Percentiles rank a stretch among this genome's conserved stretches.
Conservation (phyloP, 1,140 invertebrate species). For the Marisa cornuarietis region DNA sequence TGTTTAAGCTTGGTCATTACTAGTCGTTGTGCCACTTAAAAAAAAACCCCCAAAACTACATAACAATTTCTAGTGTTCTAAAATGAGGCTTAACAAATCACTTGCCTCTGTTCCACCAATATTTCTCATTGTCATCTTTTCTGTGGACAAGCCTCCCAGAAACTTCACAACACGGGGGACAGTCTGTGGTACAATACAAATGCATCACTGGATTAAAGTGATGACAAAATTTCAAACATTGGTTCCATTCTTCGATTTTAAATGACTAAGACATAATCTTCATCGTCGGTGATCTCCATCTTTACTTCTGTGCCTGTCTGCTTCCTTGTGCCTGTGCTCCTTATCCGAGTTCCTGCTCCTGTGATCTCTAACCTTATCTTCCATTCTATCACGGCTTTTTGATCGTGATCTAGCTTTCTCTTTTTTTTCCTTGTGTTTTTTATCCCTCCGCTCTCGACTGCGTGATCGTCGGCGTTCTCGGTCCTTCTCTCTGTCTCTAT, state of each 20-base stretch:
- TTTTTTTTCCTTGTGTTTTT: background rate
- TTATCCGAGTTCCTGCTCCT: constrained; percentile 13
- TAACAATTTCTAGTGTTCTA: too few species aligned
- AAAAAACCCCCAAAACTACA: too few species aligned
- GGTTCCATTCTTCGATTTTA: background rate
- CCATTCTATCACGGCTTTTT: background rate
- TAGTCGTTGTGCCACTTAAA: too few species aligned
- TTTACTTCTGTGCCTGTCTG: constrained; percentile 7
- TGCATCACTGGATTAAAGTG: too few species aligned
- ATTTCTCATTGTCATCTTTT: too few species aligned
- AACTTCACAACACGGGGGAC: too few species aligned
- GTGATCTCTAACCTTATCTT: background rate
- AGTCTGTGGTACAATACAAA: too few species aligned
- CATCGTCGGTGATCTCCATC: background rate
- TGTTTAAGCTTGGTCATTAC: too few species aligned
- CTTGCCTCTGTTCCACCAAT: too few species aligned
- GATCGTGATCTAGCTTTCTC: background rate
- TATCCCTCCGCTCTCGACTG: constrained; percentile 26
- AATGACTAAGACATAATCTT: background rate
- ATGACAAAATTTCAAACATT: background rate
- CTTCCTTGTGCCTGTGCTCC: constrained; percentile 14
- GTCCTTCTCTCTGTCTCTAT: constrained; percentile 8
- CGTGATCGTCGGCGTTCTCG: constrained; percentile 16
- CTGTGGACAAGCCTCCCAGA: too few species aligned
- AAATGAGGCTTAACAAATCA: too few species aligned